These are phyloP conservation scores for Creontiades dilutus DNA, from an alignment of 2,888 invertebrate species.

Conservation along the genomic window DNA sequence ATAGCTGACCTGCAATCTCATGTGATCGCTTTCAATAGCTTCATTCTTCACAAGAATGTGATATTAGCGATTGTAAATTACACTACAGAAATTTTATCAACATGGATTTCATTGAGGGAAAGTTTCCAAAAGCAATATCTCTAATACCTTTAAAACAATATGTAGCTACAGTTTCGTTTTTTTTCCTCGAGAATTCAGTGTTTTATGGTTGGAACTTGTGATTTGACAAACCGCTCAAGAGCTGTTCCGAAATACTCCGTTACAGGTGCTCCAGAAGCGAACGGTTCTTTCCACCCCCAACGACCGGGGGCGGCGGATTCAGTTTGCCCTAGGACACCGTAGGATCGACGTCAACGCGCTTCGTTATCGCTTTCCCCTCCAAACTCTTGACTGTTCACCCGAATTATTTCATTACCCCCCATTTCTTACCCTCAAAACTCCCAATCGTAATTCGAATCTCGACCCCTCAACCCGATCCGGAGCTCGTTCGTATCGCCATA, in stretches of 20 bases:
- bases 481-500: not conserved
- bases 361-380: not conserved
- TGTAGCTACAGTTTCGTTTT: no score
- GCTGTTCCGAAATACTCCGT: not conserved
- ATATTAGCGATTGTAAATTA: no score
- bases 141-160: no score
- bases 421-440: not conserved
- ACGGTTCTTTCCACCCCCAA: not conserved
- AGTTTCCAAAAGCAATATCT: no score
- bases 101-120: no score
- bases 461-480: not conserved
- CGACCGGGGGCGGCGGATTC: not conserved
- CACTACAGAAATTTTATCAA: no score
- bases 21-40: no score
- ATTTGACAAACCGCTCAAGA: not conserved
- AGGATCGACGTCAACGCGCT: not conserved
- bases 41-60: no score
- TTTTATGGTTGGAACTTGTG: no score
- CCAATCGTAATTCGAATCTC: not conserved
- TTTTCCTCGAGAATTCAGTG: no score
- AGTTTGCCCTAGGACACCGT: conserved; percentile 9
- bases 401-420: not conserved
- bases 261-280: not conserved
- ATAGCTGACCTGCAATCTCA: no score
- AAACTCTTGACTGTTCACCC: not conserved